phyloP scores from a whole-genome alignment of 2,888 invertebrate genomes.

The Tipula unca region DNA sequence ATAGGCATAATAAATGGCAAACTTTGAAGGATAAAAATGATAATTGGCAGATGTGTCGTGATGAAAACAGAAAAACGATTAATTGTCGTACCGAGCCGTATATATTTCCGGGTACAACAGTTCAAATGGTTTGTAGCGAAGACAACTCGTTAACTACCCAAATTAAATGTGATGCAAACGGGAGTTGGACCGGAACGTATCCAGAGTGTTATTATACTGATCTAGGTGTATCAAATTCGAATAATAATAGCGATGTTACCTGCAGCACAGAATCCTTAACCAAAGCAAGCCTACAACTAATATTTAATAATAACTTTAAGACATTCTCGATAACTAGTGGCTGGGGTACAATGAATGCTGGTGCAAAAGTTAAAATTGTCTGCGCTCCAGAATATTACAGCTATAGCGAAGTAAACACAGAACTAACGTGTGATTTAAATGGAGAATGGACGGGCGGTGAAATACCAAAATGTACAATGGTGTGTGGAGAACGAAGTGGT shows the following conservation, averaged over 20 bases:
- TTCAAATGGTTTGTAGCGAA: background rate
- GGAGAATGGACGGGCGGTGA: background rate
- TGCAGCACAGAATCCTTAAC: background rate
- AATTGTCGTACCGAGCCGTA: background rate
- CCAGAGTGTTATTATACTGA: background rate
- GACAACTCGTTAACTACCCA: background rate
- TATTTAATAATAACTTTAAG: background rate
- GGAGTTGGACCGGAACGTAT: background rate
- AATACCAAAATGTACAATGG: background rate
- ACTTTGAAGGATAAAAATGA: background rate
- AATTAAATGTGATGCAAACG: background rate
- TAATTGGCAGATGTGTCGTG: background rate
- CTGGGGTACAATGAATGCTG: background rate
- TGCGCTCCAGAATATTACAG: background rate
- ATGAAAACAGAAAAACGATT: background rate
- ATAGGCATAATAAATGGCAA: background rate
- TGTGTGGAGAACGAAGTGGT: background rate
- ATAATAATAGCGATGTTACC: background rate
- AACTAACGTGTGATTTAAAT: background rate
- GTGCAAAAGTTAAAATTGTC: background rate
- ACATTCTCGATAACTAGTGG: too few relatives aligned
- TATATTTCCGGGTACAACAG: background rate
- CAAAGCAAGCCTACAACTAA: background rate
- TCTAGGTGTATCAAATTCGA: background rate
- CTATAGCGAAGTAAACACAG: background rate